Evolutionary conservation across 2,113 vertebrate genomes (phyloP).

Genomic region (Nannobrachium achirus): DNA sequence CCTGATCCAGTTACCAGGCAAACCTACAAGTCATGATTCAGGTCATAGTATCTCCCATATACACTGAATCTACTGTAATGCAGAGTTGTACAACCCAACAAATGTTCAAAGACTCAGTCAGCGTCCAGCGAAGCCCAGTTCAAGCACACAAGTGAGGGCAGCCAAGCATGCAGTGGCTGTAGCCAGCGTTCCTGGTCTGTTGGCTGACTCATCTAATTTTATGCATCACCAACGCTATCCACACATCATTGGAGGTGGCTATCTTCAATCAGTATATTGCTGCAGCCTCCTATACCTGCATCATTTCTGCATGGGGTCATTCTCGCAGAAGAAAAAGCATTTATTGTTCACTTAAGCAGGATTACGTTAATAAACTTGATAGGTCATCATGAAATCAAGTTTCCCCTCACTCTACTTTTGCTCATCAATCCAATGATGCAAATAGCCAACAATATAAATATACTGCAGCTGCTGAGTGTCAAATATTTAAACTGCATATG

Average conservation of each 20-base stretch:
- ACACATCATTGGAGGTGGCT: conserved; percentile 70
- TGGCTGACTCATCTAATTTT: conserved; percentile 78
- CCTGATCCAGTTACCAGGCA: conserved; percentile 1
- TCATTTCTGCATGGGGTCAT: conserved; percentile 59
- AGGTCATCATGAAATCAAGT: too few species aligned
- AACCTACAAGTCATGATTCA: neutral
- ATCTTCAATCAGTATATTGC: conserved; percentile 61
- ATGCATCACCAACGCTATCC: conserved; percentile 70
- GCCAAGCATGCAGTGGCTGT: conserved; percentile 80
- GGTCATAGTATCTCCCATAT: neutral
- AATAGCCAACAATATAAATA: too few species aligned
- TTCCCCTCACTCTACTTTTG: too few species aligned
- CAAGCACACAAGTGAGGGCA: conserved; percentile 61
- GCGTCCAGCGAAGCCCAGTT: conserved; percentile 37
- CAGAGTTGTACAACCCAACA: conserved; percentile 1
- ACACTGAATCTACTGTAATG: neutral
- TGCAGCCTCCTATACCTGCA: conserved; percentile 74
- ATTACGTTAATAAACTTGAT: too few species aligned
- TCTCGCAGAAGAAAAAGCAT: too few species aligned
- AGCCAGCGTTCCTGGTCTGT: conserved; percentile 77
- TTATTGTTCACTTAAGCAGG: too few species aligned
- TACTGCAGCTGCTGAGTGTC: too few species aligned
- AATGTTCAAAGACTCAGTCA: conserved; percentile 20
- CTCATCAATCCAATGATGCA: too few species aligned
- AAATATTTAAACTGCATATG: too few species aligned